phyloP scores from a whole-genome alignment of 2,888 invertebrate genomes.

The Phalangium opilio region DNA sequence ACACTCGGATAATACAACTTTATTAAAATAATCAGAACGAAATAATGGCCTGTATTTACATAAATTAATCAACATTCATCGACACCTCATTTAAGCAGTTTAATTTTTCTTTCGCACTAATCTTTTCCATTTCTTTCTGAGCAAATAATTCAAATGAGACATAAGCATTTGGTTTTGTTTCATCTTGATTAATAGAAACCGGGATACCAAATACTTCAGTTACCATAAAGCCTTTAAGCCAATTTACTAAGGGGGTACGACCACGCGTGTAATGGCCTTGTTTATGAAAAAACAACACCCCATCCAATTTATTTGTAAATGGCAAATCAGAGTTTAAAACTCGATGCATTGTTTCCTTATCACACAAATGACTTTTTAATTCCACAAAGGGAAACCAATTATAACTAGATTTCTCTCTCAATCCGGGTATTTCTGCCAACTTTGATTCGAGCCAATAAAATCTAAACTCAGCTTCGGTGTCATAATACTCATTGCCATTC shows the following conservation, averaged over 20 bases:
- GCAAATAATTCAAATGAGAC: neutral
- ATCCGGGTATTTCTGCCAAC: slow-evolving; percentile 45
- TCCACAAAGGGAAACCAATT: slow-evolving; percentile 30
- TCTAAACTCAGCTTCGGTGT: slow-evolving; percentile 67
- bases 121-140: no score
- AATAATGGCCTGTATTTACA: no score
- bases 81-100: no score
- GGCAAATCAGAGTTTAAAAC: slow-evolving; percentile 16
- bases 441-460: slow-evolving; percentile 67
- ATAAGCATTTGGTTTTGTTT: slow-evolving; percentile 17
- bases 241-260: slow-evolving; percentile 70
- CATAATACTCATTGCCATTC: slow-evolving; percentile 52
- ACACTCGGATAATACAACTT: no score
- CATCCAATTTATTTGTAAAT: slow-evolving; percentile 45
- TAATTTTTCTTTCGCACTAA: no score
- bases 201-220: slow-evolving; percentile 49
- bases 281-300: slow-evolving; percentile 79
- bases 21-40: no score
- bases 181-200: slow-evolving; percentile 25
- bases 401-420: slow-evolving; percentile 23
- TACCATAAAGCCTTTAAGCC: slow-evolving; percentile 81
- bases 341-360: slow-evolving; percentile 26
- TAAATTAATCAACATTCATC: no score
- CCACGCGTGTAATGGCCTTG: slow-evolving; percentile 60
- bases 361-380: slow-evolving; percentile 30